Evolutionary conservation across 2,113 vertebrate genomes (phyloP), one percentile per base, ranked within the genome.

Genomic region (Sturnira hondurensis): DNA sequence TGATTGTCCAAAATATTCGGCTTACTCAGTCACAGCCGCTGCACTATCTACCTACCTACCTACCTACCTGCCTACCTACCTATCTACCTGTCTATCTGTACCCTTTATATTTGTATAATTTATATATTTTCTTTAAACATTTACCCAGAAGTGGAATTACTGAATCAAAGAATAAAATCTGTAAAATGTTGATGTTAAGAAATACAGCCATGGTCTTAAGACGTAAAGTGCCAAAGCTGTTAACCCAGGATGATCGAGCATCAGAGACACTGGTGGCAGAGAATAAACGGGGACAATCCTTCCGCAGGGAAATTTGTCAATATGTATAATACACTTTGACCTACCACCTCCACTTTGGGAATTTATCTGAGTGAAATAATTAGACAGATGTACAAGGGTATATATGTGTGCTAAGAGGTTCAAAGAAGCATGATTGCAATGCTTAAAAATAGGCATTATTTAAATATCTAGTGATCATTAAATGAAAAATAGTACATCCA

Each of bases 281-380:
- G 26, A 78, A 71, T 47, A 67, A 78, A 80, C 28, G 85, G 36
- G 41, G 74, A 45, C 0, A 7, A 22, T 84, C 52, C 26, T 95
- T 56, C 19, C 43, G 33, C 36, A 84, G 54, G 41, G 22, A 54
- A 81, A 94, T 50, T 33, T 85, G 47, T 87, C 68, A 77, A 1
- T 58, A 52, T 84, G 54, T 88, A 45, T 47, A 68, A 50, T 56
- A 97, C 77, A 38, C 20, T 87, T 91, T 86, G 52, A 82, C 61
- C 28, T 50, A 89, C 38, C 10, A 71, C 28, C 24, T 95, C 58
- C 22, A 82, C 61, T 92, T 73, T 19, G 84, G 63, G 19, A 89
- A 68, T 92, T 96, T 87, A 74, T 84, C 17, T 80, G 54, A 95
- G 95, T 50, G 80, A 73, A 86, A 91, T 71, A 77, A 82, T 38